Evolutionary conservation across 2,888 invertebrate species (phyloP).

Genomic region (Ormyrus labotus): DNA sequence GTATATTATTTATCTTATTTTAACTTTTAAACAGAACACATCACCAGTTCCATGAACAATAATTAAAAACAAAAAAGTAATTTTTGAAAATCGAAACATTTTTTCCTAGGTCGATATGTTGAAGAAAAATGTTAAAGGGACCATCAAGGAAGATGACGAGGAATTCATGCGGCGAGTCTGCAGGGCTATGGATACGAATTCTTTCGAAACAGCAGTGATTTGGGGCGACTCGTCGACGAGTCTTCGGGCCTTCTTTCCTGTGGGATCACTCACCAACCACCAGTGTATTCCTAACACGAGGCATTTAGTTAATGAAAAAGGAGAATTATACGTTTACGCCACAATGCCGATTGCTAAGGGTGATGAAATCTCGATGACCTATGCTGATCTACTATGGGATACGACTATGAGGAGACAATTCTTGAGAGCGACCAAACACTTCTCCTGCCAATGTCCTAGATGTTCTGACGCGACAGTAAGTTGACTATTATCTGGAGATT

Average conservation of each 20-base stretch:
- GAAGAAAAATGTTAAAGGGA: slow-evolving; percentile 75
- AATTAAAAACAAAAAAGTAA: too few relatives aligned
- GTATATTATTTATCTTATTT: too few relatives aligned
- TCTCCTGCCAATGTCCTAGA: slow-evolving; percentile 81
- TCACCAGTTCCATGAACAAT: too few relatives aligned
- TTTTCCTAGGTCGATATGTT: slow-evolving; percentile 67
- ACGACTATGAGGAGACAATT: slow-evolving; percentile 81
- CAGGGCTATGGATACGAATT: slow-evolving; percentile 82
- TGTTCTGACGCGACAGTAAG: slow-evolving; percentile 81
- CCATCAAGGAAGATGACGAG: slow-evolving; percentile 79
- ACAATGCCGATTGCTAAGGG: slow-evolving; percentile 79
- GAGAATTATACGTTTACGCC: slow-evolving; percentile 80
- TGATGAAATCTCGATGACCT: slow-evolving; percentile 82
- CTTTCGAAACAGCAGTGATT: slow-evolving; percentile 80
- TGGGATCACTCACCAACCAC: slow-evolving; percentile 84
- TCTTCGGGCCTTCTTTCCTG: slow-evolving; percentile 82
- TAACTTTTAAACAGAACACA: too few relatives aligned
- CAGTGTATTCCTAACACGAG: slow-evolving; percentile 83
- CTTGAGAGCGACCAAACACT: slow-evolving; percentile 82
- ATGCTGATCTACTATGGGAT: slow-evolving; percentile 83
- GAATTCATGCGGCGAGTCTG: slow-evolving; percentile 80
- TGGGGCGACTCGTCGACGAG: slow-evolving; percentile 75
- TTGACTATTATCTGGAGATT: not conserved
- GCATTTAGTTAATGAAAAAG: slow-evolving; percentile 79
- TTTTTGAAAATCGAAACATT: not conserved